Evolutionary conservation across 2,113 vertebrate genomes (phyloP), one percentile per base, ranked within the genome.

Genomic region (Stictonetta naevosa): DNA sequence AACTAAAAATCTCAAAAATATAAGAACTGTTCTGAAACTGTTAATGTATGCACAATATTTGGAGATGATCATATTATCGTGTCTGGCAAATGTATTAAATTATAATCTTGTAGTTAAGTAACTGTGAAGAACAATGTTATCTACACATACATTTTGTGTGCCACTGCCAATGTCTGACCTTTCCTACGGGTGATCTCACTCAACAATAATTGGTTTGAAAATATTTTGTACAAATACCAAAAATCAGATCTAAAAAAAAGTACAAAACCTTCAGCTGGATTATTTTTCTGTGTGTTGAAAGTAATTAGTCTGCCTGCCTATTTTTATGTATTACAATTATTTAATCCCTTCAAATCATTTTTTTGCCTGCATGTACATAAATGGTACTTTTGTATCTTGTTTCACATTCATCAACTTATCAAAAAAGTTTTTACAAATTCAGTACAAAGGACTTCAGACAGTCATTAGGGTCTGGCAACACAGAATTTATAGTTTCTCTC

Each of bases 141-240:
- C 92, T 84, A 31, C 50, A 38, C 36, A 83, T 53, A 83, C 46
- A 78, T 69, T 86, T 93, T 8, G 15, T 40, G 86, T 71, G 75
- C 82, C 77, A 48, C 33, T 69, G 73, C 42, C 77, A 86, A 82
- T 75, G 8, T 77, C 68, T 86, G 76, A 76, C 14, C 34, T 38
- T 96, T 79, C 50, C 25, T 79, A 29, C 7, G 23, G 76, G 68
- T 36, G 31, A 83, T 55, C 72, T 91, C 36, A 90, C 28, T 77
- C 95, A 76, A 52, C 74, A 95, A 92, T 68, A 92, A 90, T 26
- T 66, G 75, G 38, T 55, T 81, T 42, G 36, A 88, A 93, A 96
- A 92, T 83, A 75, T 77, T 86, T 97, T 76, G 56, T 52, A 85
- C 22, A 63, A 50, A 75, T 19, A 86, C 6, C 16, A 89, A 94